These are phyloP conservation scores for Cheilinus undulatus DNA, from an alignment of 2,113 vertebrate genomes.

Conservation along the genomic window DNA sequence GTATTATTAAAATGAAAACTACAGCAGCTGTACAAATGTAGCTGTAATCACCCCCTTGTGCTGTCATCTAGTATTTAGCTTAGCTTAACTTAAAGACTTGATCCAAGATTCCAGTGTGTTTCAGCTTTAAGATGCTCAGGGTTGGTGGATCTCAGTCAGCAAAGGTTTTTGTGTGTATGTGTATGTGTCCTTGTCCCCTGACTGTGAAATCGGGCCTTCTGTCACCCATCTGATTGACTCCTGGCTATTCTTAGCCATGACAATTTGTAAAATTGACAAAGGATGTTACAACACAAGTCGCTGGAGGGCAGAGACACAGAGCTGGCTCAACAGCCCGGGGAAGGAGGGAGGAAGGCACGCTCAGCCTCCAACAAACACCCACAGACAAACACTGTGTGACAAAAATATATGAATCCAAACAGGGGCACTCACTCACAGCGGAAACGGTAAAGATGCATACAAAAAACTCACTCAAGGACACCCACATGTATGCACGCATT, in stretches of 20 bases:
- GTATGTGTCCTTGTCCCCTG: slow-evolving; percentile 28
- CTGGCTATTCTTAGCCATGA: slow-evolving; percentile 63
- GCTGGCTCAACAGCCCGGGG: slow-evolving; percentile 21
- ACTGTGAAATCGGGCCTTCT: slow-evolving; percentile 45
- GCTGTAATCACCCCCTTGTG: not conserved
- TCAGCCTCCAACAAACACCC: slow-evolving; percentile 29
- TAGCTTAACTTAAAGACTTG: not conserved
- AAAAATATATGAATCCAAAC: slow-evolving; percentile 2
- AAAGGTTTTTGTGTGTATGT: slow-evolving; percentile 11
- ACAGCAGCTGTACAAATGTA: not conserved
- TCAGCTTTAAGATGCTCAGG: not conserved
- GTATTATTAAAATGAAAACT: not conserved
- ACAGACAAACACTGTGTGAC: slow-evolving; percentile 1
- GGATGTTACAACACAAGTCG: slow-evolving; percentile 57
- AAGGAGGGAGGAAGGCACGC: slow-evolving; percentile 37
- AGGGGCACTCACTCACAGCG: not conserved
- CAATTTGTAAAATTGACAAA: slow-evolving; percentile 71
- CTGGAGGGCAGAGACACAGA: slow-evolving; percentile 47
- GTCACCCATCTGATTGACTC: slow-evolving; percentile 67
- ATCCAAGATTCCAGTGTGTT: not conserved
- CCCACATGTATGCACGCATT: not conserved
- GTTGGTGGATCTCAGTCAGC: not conserved
- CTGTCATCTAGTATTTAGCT: not conserved
- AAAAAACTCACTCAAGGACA: slow-evolving; percentile 9
- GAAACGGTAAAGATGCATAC: slow-evolving; percentile 4